Evolutionary conservation across 1,140 invertebrate species (phyloP).

Genomic region (Stegodyphus dumicola): DNA sequence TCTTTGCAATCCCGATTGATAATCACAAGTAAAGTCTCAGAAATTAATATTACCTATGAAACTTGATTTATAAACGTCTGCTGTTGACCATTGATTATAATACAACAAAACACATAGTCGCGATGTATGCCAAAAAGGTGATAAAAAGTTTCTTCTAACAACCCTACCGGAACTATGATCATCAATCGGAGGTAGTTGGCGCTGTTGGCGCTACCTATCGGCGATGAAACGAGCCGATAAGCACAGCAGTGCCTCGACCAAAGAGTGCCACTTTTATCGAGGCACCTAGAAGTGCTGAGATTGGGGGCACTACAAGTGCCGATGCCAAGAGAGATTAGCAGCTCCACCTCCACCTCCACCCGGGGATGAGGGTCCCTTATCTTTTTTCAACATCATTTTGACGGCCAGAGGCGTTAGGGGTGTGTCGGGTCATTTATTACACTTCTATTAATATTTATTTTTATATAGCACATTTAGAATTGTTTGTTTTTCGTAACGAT

Average conservation of each 20-base stretch:
- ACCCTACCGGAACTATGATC: not conserved
- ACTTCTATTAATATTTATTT: not conserved
- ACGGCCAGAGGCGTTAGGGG: not conserved
- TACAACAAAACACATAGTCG: no score
- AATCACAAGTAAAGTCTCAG: no score
- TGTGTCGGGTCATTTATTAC: not conserved
- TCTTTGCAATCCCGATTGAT: no score
- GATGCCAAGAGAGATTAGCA: slow-evolving; percentile 1
- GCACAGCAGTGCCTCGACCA: not conserved
- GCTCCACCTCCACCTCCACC: not conserved
- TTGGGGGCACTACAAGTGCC: not conserved
- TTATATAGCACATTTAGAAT: no score
- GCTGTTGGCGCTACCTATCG: slow-evolving; percentile 11
- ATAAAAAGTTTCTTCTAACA: not conserved
- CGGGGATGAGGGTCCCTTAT: not conserved
- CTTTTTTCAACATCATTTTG: not conserved
- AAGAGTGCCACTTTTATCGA: not conserved
- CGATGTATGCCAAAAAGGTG: not conserved
- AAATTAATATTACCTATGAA: no score
- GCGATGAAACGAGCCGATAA: slow-evolving; percentile 4
- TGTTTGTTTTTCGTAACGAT: not conserved
- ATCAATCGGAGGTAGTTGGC: slow-evolving; percentile 8
- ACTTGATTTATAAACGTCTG: no score
- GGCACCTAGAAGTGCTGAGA: slow-evolving; percentile 12
- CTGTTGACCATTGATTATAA: no score